Percentiles rank a stretch among this genome's conserved stretches.
phyloP scores from a whole-genome alignment of 2,797 vertebrate species.

The Sciurus carolinensis region DNA sequence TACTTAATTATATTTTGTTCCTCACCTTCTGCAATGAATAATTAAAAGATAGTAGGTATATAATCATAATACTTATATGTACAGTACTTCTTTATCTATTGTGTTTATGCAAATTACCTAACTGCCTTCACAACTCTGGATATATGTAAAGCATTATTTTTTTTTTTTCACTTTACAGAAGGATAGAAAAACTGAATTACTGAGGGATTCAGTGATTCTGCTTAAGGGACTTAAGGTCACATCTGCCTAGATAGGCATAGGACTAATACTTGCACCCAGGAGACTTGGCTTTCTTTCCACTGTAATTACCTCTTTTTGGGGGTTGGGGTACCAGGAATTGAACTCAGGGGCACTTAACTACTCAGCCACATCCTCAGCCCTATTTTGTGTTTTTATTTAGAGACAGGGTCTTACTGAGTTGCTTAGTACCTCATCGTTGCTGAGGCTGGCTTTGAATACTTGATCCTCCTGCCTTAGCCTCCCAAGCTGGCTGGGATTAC shows the following conservation, averaged over 20 bases:
- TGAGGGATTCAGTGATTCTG: constrained; percentile 22
- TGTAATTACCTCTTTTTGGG: background rate
- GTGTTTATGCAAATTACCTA: constrained; percentile 20
- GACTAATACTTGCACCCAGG: background rate
- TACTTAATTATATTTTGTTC: background rate
- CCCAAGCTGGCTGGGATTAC: too few relatives aligned
- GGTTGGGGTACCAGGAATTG: too few relatives aligned
- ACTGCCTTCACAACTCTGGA: background rate
- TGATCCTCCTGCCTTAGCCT: too few relatives aligned
- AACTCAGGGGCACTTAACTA: too few relatives aligned
- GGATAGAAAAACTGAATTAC: background rate
- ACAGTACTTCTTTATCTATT: background rate
- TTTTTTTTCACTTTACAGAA: background rate
- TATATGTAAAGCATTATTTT: background rate
- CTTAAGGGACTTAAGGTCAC: background rate
- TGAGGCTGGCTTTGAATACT: too few relatives aligned
- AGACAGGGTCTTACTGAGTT: too few relatives aligned
- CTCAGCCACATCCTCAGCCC: too few relatives aligned
- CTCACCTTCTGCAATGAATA: constrained; percentile 8
- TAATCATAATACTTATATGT: background rate
- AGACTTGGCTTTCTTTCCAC: background rate
- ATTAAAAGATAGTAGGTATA: constrained; percentile 26
- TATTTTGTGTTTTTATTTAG: too few relatives aligned
- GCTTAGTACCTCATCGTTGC: too few relatives aligned
- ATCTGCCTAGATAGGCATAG: background rate